Evolutionary conservation across 2,113 vertebrate species (phyloP).

Genomic region (Clinocottus analis): DNA sequence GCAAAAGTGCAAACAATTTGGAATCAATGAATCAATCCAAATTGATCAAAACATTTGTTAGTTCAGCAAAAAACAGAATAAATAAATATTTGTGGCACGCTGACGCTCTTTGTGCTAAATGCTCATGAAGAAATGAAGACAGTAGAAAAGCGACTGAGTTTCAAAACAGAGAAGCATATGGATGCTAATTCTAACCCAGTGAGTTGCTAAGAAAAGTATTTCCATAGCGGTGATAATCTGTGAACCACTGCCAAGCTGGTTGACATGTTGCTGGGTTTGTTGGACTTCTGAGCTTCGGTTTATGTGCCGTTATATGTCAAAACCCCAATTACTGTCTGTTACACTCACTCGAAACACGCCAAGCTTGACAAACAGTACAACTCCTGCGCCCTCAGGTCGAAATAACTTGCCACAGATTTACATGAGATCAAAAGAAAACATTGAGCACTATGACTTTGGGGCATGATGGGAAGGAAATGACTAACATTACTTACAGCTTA

Average conservation of each 20-base stretch:
- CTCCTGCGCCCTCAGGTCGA: slow-evolving; percentile 31
- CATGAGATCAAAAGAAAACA: slow-evolving; percentile 59
- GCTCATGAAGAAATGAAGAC: neutral
- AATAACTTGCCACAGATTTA: slow-evolving; percentile 55
- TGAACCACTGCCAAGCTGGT: neutral
- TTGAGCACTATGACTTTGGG: slow-evolving; percentile 31
- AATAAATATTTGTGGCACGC: neutral
- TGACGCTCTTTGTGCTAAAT: neutral
- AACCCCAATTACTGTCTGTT: slow-evolving; percentile 3
- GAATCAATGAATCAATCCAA: neutral
- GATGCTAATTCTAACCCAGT: neutral
- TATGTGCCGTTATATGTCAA: neutral
- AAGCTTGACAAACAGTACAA: slow-evolving; percentile 33
- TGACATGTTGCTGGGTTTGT: neutral
- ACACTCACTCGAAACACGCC: slow-evolving; percentile 5
- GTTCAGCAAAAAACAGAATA: neutral
- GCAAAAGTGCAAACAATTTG: neutral
- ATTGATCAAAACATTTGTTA: neutral
- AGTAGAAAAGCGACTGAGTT: neutral
- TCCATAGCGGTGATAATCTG: neutral
- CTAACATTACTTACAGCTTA: slow-evolving; percentile 33
- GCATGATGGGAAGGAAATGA: slow-evolving; percentile 43
- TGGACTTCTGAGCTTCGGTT: neutral
- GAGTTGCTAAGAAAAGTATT: neutral
- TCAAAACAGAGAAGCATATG: no score